Conservation (phyloP, 53 echinoderm and acorn worm species). For the Patiria pectinifera region DNA sequence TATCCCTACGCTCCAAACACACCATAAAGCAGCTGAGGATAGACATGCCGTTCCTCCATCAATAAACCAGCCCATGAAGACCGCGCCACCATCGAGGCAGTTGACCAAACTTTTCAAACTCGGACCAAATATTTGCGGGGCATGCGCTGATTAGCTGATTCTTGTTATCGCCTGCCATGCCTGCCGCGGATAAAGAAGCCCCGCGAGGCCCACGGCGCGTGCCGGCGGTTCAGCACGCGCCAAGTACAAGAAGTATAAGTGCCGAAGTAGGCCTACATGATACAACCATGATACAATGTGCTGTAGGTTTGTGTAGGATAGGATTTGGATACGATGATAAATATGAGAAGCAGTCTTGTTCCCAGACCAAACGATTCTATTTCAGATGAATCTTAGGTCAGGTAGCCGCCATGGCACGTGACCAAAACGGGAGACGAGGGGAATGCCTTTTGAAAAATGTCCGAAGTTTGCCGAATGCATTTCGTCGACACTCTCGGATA, state of each 20-base stretch:
- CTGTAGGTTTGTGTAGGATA: too few species aligned
- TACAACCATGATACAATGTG: background rate
- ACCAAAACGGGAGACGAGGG: too few species aligned
- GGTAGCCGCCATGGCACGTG: too few species aligned
- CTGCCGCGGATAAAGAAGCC: background rate
- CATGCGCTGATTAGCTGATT: conserved; percentile 35
- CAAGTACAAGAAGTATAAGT: background rate
- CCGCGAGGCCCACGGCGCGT: background rate
- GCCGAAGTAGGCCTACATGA: background rate
- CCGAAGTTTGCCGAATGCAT: too few species aligned
- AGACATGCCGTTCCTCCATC: conserved; percentile 14
- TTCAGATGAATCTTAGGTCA: too few species aligned
- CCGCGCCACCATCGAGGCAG: conserved; percentile 14
- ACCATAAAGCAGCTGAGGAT: conserved; percentile 29
- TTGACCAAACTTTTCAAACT: conserved; percentile 56
- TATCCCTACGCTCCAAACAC: conserved; percentile 44
- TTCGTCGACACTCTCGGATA: too few species aligned
- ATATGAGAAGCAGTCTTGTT: background rate
- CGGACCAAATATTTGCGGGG: conserved; percentile 47
- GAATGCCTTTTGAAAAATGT: too few species aligned
- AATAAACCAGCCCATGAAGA: conserved; percentile 22
- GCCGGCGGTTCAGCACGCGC: background rate
- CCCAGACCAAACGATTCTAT: too few species aligned
- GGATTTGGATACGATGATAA: background rate
- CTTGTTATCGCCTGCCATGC: conserved; percentile 6